Base-by-base conservation (phyloP, 2,113 vertebrate genomes). In the Cepphus grylle region DNA sequence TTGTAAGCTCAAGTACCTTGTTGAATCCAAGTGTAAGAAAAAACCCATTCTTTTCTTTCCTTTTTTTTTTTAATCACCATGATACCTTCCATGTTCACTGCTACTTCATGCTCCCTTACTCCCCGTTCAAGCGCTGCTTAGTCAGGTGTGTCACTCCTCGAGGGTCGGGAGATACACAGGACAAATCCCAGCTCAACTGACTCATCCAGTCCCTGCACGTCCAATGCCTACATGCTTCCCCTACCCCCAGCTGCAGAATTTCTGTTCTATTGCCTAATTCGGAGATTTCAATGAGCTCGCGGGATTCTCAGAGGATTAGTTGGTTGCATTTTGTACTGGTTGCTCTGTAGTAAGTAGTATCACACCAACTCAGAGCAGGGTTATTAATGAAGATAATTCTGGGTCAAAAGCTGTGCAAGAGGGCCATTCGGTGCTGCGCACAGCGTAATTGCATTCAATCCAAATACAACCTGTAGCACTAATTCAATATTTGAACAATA, bases 331-430 rank as follows among this genome's bases (percentile, higher is more conserved):
- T 91, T 90, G 34, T 61, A 25, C n/a, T 40, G 30, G 76, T 93
- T 94, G 56, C 43, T 84, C 74, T 67, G 56, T 74, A 72, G n/a
- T 91, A 91, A 79, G 86, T 94, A 96, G 78, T 96, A 88, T n/a
- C 81, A 79, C 88, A 90, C 23, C 45, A 84, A 55, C 88, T 95
- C 30, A 40, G 69, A 94, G 62, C 66, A 58, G 25, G 34, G 30
- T 69, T 93, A 90, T 82, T 91, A 91, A 88, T 72, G 92, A 93
- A 82, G 84, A 56, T 71, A 79, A 78, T 96, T 80, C 36, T 66
- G 58, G 79, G 72, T 88, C 92, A 88, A 58, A 93, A 91, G 56
- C 86, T 94, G 79, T 94, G 82, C 65, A 52, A 86, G 95, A 91
- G 34, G 45, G 40, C 71, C 23, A 20, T 94, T 82, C 73, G 27